phyloP scores from a whole-genome alignment of 2,113 vertebrate genomes.

The Osmerus eperlanus region DNA sequence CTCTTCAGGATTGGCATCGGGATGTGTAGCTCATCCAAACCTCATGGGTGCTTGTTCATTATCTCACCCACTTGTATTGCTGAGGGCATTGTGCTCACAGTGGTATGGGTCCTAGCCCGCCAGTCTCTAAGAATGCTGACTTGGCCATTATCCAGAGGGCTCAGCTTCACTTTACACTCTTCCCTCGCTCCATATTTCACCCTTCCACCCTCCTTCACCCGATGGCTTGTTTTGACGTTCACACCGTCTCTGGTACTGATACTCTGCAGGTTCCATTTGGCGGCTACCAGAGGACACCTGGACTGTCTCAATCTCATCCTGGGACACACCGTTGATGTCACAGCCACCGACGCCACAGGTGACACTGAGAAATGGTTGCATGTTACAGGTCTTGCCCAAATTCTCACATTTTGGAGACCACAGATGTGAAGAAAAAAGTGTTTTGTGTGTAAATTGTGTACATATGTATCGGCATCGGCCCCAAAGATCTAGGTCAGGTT shows the following conservation, averaged over 20 bases:
- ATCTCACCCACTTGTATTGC: too few species aligned
- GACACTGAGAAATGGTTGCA: slow-evolving; percentile 11
- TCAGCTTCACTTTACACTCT: slow-evolving; percentile 38
- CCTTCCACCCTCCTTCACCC: background rate
- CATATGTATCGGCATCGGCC: too few species aligned
- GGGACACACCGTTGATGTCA: slow-evolving; percentile 82
- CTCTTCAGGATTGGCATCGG: too few species aligned
- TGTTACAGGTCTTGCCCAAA: too few species aligned
- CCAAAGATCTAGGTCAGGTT: too few species aligned
- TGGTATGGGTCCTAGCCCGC: slow-evolving; percentile 11
- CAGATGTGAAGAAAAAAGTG: too few species aligned
- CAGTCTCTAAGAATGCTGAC: slow-evolving; percentile 44
- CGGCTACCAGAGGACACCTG: slow-evolving; percentile 88
- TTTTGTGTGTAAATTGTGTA: too few species aligned
- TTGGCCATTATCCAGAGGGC: slow-evolving; percentile 30
- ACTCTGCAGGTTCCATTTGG: slow-evolving; percentile 85
- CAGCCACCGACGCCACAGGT: slow-evolving; percentile 87
- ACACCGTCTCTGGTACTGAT: background rate
- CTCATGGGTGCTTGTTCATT: too few species aligned
- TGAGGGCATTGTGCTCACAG: background rate
- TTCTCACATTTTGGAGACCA: too few species aligned
- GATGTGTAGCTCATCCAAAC: too few species aligned
- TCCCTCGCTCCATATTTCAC: background rate
- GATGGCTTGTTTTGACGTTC: background rate
- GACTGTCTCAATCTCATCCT: slow-evolving; percentile 91